Conservation (phyloP, 2,797 vertebrate species). For the Danio tinwini region DNA sequence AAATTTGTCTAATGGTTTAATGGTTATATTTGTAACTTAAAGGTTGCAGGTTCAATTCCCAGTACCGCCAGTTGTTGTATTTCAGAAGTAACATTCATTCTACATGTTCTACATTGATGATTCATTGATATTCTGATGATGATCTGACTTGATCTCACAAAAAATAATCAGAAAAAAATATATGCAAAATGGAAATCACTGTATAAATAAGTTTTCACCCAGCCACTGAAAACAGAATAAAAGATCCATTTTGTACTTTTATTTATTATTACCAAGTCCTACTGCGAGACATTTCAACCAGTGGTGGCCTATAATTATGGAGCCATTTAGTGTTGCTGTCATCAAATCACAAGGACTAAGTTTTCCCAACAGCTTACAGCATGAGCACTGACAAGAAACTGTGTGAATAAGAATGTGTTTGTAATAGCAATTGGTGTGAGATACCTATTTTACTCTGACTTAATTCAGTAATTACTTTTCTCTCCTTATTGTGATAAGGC, state of each 20-base stretch:
- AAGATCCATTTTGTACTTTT: neutral
- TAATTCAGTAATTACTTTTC: slow-evolving; percentile 24
- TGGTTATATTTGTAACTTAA: too few species aligned
- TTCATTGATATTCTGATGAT: too few species aligned
- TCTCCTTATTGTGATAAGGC: slow-evolving; percentile 23
- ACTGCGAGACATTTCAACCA: neutral
- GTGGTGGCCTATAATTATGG: neutral
- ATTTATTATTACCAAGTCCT: neutral
- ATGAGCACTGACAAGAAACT: neutral
- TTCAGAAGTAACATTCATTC: too few species aligned
- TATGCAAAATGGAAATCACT: neutral
- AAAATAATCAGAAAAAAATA: too few species aligned
- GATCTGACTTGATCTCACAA: neutral
- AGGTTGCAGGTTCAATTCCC: too few species aligned
- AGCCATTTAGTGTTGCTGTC: neutral
- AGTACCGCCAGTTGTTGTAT: too few species aligned
- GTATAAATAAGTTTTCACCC: neutral
- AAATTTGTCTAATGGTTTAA: too few species aligned
- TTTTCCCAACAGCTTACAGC: neutral
- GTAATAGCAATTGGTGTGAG: neutral
- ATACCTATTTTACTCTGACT: slow-evolving; percentile 2
- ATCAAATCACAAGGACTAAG: neutral
- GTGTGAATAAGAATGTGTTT: neutral
- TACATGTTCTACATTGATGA: too few species aligned
- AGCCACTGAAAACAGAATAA: neutral